Conservation (phyloP, 2,888 invertebrate species). For the Eurois occulta region DNA sequence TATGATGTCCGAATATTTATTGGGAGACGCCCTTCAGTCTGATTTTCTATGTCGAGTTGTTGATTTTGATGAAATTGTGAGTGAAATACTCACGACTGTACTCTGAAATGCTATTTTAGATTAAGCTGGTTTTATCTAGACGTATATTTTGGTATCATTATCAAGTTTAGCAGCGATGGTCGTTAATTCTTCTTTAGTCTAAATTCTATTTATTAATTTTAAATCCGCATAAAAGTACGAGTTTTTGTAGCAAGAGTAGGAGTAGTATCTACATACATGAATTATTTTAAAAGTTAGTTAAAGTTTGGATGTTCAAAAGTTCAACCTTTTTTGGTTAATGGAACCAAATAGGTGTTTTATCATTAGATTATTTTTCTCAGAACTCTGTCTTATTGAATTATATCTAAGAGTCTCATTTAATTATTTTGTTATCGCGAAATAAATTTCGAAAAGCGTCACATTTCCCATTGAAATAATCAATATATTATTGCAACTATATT, state of each 20-base stretch:
- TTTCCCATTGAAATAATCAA: not conserved
- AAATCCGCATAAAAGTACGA: too few species aligned
- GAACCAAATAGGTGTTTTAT: not conserved
- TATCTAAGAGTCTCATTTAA: too few species aligned
- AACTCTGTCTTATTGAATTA: not conserved
- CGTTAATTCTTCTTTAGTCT: not conserved
- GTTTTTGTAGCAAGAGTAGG: too few species aligned
- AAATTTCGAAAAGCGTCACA: not conserved
- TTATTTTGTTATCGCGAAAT: not conserved
- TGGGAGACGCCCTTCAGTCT: conserved; percentile 61
- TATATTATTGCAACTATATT: not conserved
- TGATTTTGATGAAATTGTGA: conserved; percentile 39
- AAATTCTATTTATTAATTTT: not conserved
- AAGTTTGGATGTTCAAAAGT: not conserved
- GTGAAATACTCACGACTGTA: not conserved
- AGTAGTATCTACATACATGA: too few species aligned
- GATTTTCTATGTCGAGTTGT: conserved; percentile 35
- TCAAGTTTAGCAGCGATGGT: not conserved
- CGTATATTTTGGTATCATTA: not conserved
- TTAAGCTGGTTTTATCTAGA: not conserved
- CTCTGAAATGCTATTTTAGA: not conserved
- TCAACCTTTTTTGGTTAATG: not conserved
- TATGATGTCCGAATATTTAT: conserved; percentile 81
- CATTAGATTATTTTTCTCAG: not conserved
- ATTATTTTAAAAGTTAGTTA: not conserved